Evolutionary conservation across 2,113 vertebrate genomes (phyloP), one percentile per base, ranked within the genome.

Genomic region (Progne subis): DNA sequence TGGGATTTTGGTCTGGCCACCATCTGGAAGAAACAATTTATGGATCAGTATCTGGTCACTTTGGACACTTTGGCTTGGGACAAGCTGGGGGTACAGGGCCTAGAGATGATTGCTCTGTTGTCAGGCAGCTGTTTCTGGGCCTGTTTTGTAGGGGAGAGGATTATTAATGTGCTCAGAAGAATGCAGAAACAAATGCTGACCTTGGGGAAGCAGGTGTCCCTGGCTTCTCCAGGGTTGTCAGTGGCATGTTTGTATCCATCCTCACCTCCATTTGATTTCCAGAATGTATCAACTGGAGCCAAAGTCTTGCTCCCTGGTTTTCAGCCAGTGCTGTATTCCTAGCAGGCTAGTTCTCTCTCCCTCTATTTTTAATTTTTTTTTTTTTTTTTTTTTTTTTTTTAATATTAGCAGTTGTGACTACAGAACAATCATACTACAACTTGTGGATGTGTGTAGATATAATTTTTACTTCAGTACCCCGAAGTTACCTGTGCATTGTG

Each of bases 161-260:
- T 74, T 91, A 39, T 14, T 76, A 25, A 55, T 43, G 70, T 67
- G 18, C 43, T 82, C 46, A 47, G 29, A 78, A 56, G 46, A 60
- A 20, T 21, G 26, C 32, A 77, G 24, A 72, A 55, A 21, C 28
- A 68, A 63, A 59, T 44, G 18, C 64, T 59, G 17, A 37, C 18
- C 8, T 28, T 18, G 18, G 34, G 15, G 25, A 64, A 41, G 12
- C 28, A 46, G 26, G 18, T 17, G 9, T 28, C 24, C 31, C 18
- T 41, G 49, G 20, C 16, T 50, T 49, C 39, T 79, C 57, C 5
- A 1, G 1, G 10, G 8, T 15, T 70, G 21, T 74, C 2, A 0
- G 3, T 46, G 18, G 15, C 41, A 28, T 8, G 4, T 69, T 49
- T 34, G 25, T 43, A 25, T 55, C 44, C 32, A 47, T 60, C 2